Evolutionary conservation across 2,113 vertebrate genomes (phyloP).

Genomic region (Emydocephalus ijimae): DNA sequence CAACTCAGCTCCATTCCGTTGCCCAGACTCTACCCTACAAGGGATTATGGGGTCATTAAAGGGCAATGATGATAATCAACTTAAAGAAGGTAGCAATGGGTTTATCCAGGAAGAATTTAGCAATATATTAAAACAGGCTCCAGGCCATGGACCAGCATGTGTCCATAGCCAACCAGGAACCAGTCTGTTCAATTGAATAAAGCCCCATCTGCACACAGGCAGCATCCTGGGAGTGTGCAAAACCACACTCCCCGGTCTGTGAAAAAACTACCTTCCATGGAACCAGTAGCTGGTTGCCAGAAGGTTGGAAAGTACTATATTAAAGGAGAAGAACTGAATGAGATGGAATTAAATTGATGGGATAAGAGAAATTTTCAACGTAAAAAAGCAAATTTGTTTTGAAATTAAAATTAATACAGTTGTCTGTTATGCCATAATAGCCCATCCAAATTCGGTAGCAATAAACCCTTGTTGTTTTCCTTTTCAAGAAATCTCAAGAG

Average conservation of each 20-base stretch:
- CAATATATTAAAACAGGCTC: not conserved
- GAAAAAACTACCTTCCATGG: not conserved
- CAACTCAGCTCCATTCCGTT: too few relatives aligned
- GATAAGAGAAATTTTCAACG: not conserved
- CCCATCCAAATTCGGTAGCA: not conserved
- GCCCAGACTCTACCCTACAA: too few relatives aligned
- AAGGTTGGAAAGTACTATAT: not conserved
- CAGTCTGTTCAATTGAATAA: not conserved
- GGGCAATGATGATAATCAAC: not conserved
- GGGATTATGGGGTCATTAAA: too few relatives aligned
- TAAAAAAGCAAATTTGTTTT: not conserved
- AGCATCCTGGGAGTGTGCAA: not conserved
- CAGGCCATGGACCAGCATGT: not conserved
- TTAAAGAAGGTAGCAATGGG: not conserved
- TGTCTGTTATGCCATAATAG: not conserved
- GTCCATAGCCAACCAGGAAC: not conserved
- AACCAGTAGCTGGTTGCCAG: not conserved
- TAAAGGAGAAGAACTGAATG: not conserved
- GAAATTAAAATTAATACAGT: not conserved
- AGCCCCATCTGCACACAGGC: not conserved
- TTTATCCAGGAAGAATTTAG: not conserved
- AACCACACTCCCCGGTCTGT: not conserved
- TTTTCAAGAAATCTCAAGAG: constrained; percentile 27
- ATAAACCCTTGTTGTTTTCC: constrained; percentile 14
- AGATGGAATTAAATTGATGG: not conserved